These are phyloP conservation scores for Brassicogethes aeneus DNA, from an alignment of 2,888 invertebrate species.

Conservation along the genomic window DNA sequence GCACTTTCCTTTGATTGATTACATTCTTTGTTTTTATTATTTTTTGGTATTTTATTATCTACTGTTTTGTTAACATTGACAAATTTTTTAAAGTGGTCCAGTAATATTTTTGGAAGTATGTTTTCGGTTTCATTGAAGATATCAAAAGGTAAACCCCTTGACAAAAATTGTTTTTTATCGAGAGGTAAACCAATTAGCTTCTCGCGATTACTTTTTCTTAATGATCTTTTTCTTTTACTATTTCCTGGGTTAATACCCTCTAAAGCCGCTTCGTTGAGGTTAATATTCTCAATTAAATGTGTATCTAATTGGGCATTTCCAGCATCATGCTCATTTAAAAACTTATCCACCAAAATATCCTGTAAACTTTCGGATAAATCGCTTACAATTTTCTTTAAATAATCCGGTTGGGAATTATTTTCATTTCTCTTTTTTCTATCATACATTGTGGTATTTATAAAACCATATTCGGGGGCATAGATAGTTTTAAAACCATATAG, in stretches of 20 bases:
- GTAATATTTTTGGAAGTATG: neutral
- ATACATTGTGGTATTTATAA: neutral
- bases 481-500: constrained; percentile 17
- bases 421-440: neutral
- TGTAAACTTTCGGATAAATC: neutral
- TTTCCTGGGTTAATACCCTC: neutral
- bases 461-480: constrained; percentile 20
- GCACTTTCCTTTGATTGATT: constrained; percentile 11
- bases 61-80: too few relatives aligned
- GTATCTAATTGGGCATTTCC: too few relatives aligned
- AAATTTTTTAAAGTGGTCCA: neutral
- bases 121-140: neutral
- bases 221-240: neutral
- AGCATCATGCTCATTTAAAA: too few relatives aligned
- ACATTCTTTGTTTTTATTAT: constrained; percentile 16
- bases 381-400: neutral
- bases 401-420: neutral
- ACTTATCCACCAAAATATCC: neutral
- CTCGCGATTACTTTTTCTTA: neutral
- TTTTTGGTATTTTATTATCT: too few relatives aligned
- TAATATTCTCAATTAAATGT: too few relatives aligned
- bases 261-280: too few relatives aligned
- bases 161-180: too few relatives aligned
- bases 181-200: too few relatives aligned
- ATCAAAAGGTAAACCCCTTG: too few relatives aligned